A percentile compares a stretch with the other conserved stretches of the same genome.
Evolutionary conservation across 2,888 invertebrate genomes (phyloP).

Genomic region (Octonoba sinensis): DNA sequence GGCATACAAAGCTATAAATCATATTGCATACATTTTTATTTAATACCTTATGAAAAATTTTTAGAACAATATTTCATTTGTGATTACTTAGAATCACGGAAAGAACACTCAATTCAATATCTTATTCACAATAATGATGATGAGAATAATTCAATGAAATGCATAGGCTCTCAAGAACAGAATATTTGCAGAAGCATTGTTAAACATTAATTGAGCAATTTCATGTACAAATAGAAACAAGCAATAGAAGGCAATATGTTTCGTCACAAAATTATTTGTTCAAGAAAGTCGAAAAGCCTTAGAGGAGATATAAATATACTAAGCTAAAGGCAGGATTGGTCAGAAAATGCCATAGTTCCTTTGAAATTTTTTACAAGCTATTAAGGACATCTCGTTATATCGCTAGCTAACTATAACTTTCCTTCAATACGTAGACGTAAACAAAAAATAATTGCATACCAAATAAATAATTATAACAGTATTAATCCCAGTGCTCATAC

Average conservation of each 20-base stretch:
- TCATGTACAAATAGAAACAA: constrained; percentile 61
- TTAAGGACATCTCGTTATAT: constrained; percentile 22
- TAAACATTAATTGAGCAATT: constrained; percentile 57
- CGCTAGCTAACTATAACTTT: constrained; percentile 52
- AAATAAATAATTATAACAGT: too few species aligned
- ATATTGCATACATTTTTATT: too few species aligned
- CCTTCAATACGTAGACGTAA: neutral
- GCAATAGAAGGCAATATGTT: constrained; percentile 53
- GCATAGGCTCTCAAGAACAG: constrained; percentile 47
- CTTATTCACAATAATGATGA: too few species aligned
- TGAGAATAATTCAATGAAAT: too few species aligned
- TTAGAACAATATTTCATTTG: too few species aligned
- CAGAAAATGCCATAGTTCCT: constrained; percentile 50
- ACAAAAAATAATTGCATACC: neutral
- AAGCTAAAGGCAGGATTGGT: constrained; percentile 58
- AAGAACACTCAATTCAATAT: too few species aligned
- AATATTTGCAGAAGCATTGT: constrained; percentile 27
- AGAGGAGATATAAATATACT: constrained; percentile 47
- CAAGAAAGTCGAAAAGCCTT: constrained; percentile 48
- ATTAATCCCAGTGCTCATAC: too few species aligned
- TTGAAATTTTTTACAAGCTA: constrained; percentile 32
- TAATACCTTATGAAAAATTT: too few species aligned
- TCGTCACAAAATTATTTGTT: constrained; percentile 59
- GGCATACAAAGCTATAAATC: too few species aligned
- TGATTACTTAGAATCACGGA: too few species aligned